Base-by-base conservation (phyloP, 2,888 invertebrate genomes). In the Macaria liturata region DNA sequence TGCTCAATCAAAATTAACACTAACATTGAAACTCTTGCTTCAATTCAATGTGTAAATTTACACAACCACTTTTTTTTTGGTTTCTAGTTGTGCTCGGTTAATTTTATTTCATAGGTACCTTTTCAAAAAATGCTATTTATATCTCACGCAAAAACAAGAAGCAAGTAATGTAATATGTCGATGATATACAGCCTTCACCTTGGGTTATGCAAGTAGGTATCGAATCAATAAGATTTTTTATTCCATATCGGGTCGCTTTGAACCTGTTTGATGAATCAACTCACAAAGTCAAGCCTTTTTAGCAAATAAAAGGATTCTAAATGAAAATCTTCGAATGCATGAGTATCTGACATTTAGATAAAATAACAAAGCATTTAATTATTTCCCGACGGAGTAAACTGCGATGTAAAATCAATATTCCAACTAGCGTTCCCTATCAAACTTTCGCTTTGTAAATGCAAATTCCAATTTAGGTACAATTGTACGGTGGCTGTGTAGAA, bases 211-310 rank as follows among this genome's bases (percentile, higher is more conserved):
- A 46, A 49, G 45, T 55, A 56, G 40, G n/a, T 56, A 37, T n/a
- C 8, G n/a, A 51, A 32, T 50, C 43, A 50, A 54, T 47, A 43
- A 49, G 30, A 54, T 56, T 56, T 52, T 60, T 60, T 53, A 40
- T 49, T 53, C 8, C 5, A 42, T 31, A 46, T 55, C 49, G 46
- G 47, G n/a, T 46, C 43, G 55, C 50, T 57, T 57, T 52, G 57
- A 52, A 62, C 62, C 59, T 57, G 59, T 59, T 62, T 59, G 51
- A 54, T 37, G 46, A 54, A 49, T 44, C 37, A 49, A 54, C 37
- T 44, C 43, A 54, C 32, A 59, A 54, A 39, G 43, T 50, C 54
- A 46, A 49, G 3, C 34, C 39, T 9, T 30, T 30, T 9, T 32
- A 42, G 8, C 20, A 44, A 48, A 57, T 44, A 55, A 55, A 45